Percentiles rank a stretch among this genome's conserved stretches.
Evolutionary conservation across 2,113 vertebrate species (phyloP).

Genomic region (Rhea pennata): DNA sequence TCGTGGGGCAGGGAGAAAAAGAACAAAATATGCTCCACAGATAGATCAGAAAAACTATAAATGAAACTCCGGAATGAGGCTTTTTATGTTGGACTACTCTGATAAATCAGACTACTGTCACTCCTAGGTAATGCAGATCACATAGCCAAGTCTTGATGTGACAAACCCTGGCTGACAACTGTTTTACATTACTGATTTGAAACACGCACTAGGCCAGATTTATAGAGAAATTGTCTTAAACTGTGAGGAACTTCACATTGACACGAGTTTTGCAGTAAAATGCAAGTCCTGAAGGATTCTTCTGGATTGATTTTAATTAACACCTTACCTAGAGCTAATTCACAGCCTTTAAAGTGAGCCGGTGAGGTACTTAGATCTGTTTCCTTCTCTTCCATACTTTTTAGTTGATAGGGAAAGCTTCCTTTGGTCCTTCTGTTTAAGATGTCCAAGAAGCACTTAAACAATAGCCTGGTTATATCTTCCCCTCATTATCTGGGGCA

Average conservation of each 20-base stretch:
- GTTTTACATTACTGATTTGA: constrained; percentile 55
- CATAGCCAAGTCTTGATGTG: constrained; percentile 36
- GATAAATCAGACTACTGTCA: constrained; percentile 8
- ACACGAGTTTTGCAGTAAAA: constrained; percentile 34
- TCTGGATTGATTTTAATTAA: constrained; percentile 59
- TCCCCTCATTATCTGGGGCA: not conserved
- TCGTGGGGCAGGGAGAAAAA: not conserved
- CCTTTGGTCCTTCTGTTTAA: not conserved
- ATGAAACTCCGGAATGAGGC: not conserved
- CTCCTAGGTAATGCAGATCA: constrained; percentile 14
- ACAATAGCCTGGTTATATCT: not conserved
- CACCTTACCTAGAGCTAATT: constrained; percentile 63
- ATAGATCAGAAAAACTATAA: not conserved
- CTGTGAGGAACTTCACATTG: not conserved
- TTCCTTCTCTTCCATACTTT: not conserved
- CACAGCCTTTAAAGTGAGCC: constrained; percentile 14
- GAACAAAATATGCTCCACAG: not conserved
- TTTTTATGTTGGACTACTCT: constrained; percentile 7
- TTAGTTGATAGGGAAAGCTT: not conserved
- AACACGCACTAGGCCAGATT: not conserved
- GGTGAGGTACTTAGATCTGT: constrained; percentile 37
- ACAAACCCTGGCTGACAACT: constrained; percentile 24
- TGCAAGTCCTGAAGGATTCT: constrained; percentile 33
- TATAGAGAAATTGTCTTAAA: constrained; percentile 6
- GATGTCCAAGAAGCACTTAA: not conserved